Conservation (phyloP, 2,113 vertebrate genomes). For the Glaucomys volans region DNA sequence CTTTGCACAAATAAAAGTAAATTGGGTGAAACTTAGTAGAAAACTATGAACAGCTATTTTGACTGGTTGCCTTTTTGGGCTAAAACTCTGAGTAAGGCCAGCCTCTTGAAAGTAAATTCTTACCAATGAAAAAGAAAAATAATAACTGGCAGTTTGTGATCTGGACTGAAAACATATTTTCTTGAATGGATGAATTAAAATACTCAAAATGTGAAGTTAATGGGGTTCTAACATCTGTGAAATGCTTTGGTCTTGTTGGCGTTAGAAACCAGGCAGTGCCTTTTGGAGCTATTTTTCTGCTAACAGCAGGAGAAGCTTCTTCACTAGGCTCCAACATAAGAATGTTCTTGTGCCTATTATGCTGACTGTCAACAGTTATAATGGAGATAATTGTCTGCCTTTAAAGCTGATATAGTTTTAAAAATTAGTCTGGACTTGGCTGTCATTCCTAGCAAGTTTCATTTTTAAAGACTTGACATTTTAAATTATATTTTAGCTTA, state of each 20-base stretch:
- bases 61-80: background rate
- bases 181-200: constrained; percentile 22
- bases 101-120: background rate
- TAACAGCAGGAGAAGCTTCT: background rate
- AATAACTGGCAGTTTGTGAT: background rate
- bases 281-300: background rate
- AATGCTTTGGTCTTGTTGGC: background rate
- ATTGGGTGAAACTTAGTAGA: background rate
- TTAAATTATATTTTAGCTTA: background rate
- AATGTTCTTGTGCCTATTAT: background rate
- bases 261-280: background rate
- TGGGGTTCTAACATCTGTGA: background rate
- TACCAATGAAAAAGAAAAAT: background rate
- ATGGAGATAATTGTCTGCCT: background rate
- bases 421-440: background rate
- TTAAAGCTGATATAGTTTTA: background rate
- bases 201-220: background rate
- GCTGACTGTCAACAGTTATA: background rate
- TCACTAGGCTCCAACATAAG: background rate
- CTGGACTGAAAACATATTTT: background rate
- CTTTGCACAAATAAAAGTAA: constrained; percentile 7
- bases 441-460: background rate
- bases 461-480: constrained; percentile 31
- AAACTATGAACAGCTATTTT: background rate
- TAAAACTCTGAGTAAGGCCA: background rate